Base-by-base conservation (phyloP, 1,140 invertebrate species). In the Cataglyphis hispanica region DNA sequence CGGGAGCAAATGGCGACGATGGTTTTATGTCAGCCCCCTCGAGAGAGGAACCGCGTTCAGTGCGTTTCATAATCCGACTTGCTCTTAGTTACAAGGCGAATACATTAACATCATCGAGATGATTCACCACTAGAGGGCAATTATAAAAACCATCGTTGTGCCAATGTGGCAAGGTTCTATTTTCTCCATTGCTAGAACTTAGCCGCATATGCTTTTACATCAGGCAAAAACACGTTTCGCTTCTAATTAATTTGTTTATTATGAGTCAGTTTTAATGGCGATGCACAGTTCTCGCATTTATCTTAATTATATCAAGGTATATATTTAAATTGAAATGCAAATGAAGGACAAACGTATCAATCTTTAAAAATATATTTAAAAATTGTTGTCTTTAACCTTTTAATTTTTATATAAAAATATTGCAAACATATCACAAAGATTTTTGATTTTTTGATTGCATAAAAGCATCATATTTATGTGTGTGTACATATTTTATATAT, bases 191-290 rank as follows among this genome's bases (percentile, higher is more conserved):
- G 31, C 61, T 67, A 8, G 40, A 10, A 13, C 22, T 61, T 3
- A 13, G 27, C 6, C 76, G 27, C 31, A 8, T 43, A 27, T 16
- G 25, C 40, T 53, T 66, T 64, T 11, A 25, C 43, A 16, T 31
- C 19, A 25, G 11, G 37, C 74, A 11, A 50, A 50, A 64, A 63
- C 1, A 37, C 25, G 5, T 43, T 76, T n/a, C 19, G 40, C 25
- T 77, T 50, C 60, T 78, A 78, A 78, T 78, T 78, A 78, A 64
- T 37, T 11, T 27, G 27, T 77, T 77, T n/a, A 64, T 78, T 50
- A 53, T 78, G 40, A 78, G 31, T 22, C 60, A 37, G 7, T 78
- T 78, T 64, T 77, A 63, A 78, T 50, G 60, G 31, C 13, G 5
- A 64, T 37, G 46, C 19, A 78, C 25, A 43, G 27, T 3, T 2